phyloP scores from a whole-genome alignment of 2,113 vertebrate genomes.

The Chaenogobius annularis region DNA sequence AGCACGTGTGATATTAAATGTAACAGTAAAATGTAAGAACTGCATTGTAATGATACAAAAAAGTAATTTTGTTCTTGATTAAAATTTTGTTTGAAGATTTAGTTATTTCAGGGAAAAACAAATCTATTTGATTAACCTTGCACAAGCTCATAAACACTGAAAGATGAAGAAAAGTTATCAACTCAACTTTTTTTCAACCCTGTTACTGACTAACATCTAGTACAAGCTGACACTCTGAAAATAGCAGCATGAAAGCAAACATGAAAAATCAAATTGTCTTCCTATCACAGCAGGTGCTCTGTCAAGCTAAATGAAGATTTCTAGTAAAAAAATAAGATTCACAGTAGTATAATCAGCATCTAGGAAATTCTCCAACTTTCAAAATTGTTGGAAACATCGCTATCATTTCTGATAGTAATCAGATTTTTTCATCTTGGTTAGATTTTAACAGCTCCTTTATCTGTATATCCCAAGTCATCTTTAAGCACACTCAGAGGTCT shows the following conservation, averaged over 20 bases:
- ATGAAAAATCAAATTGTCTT: slow-evolving; percentile 10
- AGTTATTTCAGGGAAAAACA: not conserved
- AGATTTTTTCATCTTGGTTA: slow-evolving; percentile 33
- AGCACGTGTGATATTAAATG: not conserved
- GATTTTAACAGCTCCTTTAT: slow-evolving; percentile 38
- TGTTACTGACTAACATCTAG: not conserved
- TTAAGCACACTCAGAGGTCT: slow-evolving; percentile 52
- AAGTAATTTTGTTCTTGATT: not conserved
- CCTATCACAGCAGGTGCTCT: slow-evolving; percentile 35
- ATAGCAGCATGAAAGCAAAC: not conserved
- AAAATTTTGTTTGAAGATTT: not conserved
- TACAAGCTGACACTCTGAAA: not conserved
- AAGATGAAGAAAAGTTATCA: not conserved
- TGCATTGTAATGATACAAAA: not conserved
- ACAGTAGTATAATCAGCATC: slow-evolving; percentile 40
- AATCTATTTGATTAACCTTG: not conserved
- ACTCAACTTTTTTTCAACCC: not conserved
- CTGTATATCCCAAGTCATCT: slow-evolving; percentile 41
- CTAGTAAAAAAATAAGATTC: slow-evolving; percentile 25
- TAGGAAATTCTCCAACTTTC: slow-evolving; percentile 28
- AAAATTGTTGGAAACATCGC: slow-evolving; percentile 2
- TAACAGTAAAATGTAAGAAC: not conserved
- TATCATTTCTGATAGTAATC: slow-evolving; percentile 15
- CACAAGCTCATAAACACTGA: not conserved
- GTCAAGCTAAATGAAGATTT: slow-evolving; percentile 51